Evolutionary conservation across 2,797 vertebrate species (phyloP).

Genomic region (Coregonus ussuriensis): DNA sequence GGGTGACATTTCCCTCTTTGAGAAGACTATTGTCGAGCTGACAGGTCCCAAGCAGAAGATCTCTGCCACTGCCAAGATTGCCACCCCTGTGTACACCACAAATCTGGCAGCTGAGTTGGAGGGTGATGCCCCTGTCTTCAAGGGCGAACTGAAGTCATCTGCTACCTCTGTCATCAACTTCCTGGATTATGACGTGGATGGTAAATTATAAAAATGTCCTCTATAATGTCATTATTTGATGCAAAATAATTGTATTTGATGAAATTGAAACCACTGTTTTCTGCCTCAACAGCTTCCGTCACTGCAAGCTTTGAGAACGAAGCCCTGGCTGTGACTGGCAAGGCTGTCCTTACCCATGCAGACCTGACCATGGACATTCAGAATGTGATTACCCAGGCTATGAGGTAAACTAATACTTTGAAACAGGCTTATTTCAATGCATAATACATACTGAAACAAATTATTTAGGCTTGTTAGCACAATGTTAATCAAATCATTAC

Average conservation of each 20-base stretch:
- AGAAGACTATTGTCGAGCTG: slow-evolving; percentile 72
- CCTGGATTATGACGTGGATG: slow-evolving; percentile 84
- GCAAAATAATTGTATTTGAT: not conserved
- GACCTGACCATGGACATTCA: slow-evolving; percentile 81
- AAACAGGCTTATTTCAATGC: not conserved
- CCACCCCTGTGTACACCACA: slow-evolving; percentile 82
- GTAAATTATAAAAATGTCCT: slow-evolving; percentile 70
- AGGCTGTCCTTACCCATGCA: slow-evolving; percentile 75
- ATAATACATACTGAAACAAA: not conserved
- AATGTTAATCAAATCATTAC: not conserved
- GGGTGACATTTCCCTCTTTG: slow-evolving; percentile 70
- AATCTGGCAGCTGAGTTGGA: slow-evolving; percentile 72
- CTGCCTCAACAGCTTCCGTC: slow-evolving; percentile 71
- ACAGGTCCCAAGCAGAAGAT: slow-evolving; percentile 77
- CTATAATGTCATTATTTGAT: not conserved
- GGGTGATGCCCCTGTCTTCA: slow-evolving; percentile 73
- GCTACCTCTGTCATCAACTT: slow-evolving; percentile 81
- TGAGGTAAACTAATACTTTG: slow-evolving; percentile 61
- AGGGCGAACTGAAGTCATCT: slow-evolving; percentile 77
- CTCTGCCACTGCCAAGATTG: slow-evolving; percentile 70
- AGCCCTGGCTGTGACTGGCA: slow-evolving; percentile 58
- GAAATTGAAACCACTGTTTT: slow-evolving; percentile 4
- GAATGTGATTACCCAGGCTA: slow-evolving; percentile 52
- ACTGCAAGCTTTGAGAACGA: slow-evolving; percentile 69
- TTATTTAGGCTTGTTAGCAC: not conserved